Evolutionary conservation across 2,113 vertebrate genomes (phyloP).

Genomic region (Cebidichthys violaceus): DNA sequence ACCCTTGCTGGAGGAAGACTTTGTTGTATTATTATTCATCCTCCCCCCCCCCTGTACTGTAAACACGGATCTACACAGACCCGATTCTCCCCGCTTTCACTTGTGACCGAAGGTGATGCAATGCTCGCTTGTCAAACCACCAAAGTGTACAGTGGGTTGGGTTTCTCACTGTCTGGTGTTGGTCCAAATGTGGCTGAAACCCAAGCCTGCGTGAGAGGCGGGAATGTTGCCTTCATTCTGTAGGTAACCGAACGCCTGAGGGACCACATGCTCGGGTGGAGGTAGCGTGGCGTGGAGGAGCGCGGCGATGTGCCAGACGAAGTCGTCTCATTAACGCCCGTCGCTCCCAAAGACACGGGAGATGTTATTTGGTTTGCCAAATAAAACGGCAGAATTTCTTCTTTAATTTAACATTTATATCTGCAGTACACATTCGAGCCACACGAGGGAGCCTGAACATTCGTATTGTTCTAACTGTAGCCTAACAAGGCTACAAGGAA

Average conservation of each 20-base stretch:
- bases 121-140: constrained; percentile 58
- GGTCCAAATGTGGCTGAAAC: constrained; percentile 72
- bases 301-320: constrained; percentile 7
- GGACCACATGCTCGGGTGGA: constrained; percentile 35
- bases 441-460: not conserved
- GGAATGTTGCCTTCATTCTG: constrained; percentile 73
- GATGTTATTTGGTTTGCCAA: not conserved
- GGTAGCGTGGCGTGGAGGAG: constrained; percentile 41
- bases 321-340: constrained; percentile 5
- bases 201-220: constrained; percentile 53
- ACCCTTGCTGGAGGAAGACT: constrained; percentile 38
- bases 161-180: constrained; percentile 67
- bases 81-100: constrained; percentile 47
- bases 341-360: not conserved
- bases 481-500: too few relatives aligned
- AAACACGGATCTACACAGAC: constrained; percentile 63
- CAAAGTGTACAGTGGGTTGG: constrained; percentile 44
- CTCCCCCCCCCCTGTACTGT: constrained; percentile 33
- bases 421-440: not conserved
- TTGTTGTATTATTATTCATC: constrained; percentile 43
- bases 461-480: too few relatives aligned
- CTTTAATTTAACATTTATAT: not conserved
- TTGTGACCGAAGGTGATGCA: constrained; percentile 64
- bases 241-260: constrained; percentile 63
- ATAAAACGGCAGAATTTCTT: not conserved